Evolutionary conservation across 2,888 invertebrate species (phyloP), one percentile per base, ranked within the genome.

Genomic region (Eupithecia subfuscata): DNA sequence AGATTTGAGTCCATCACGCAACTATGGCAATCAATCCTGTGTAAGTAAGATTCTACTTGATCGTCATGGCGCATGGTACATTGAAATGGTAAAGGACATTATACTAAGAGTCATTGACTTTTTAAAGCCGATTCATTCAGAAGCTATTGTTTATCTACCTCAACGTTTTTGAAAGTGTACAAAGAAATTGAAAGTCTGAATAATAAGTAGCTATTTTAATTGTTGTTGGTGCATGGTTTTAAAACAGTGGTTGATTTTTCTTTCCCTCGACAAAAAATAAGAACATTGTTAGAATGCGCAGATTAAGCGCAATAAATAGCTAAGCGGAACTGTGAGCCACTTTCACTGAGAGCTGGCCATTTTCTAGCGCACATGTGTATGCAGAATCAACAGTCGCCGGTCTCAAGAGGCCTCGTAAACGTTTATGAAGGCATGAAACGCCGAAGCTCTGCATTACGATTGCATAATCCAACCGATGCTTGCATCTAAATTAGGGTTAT

Each of bases 281-380:
- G 79, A 78, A 79, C 77, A 80, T 80, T 75, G 56, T 60, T 80
- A 80, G 77, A 79, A 60, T 45, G 81, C 83, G 84, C 84, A 80
- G 82, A 86, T 88, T 86, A 88, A 88, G 87, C 84, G 84, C 84
- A 85, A 84, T 89, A 88, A 89, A 90, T 90, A 90, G 90, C 89
- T 88, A 91, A 91, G 91, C 92, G 90, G 90, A 91, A 91, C 90
- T 91, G 85, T 85, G 88, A 86, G 85, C 86, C 89, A 94, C 94
- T 94, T 94, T 94, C 94, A 94, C 94, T 93, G 83, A 84, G 84
- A 87, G 68, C 67, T 89, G 85, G 89, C 88, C 89, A 89, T 91
- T 89, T 91, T 91, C 91, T 90, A 87, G 88, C 85, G 86, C 86
- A 82, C 82, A 81, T 79, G 78, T 74, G 79, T 79, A 71, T 69